Conservation (phyloP, 64 coral and sea anemone species). For the Catalaphyllia jardinei region DNA sequence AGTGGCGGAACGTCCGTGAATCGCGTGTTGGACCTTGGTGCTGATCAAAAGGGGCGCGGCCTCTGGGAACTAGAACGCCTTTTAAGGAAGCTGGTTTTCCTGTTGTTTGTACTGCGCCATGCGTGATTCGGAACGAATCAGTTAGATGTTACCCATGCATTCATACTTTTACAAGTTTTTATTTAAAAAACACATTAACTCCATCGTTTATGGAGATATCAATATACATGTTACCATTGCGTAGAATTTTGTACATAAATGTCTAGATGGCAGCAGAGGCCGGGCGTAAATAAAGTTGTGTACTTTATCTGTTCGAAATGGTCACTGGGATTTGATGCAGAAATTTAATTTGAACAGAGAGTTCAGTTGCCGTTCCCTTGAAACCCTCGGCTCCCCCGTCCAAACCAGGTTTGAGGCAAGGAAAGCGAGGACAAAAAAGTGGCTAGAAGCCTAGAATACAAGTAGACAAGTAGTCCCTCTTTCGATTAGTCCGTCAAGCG, state of each 20-base stretch:
- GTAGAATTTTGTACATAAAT: slow-evolving; percentile 14
- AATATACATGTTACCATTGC: background rate
- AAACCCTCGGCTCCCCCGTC: no score
- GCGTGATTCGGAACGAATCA: background rate
- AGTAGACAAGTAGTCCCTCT: no score
- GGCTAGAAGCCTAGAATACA: no score
- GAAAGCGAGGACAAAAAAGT: no score
- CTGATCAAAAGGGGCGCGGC: no score
- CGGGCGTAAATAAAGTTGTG: background rate
- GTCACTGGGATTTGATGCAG: background rate
- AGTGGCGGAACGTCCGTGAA: no score
- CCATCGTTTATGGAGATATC: background rate
- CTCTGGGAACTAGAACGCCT: no score
- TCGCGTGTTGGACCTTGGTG: no score
- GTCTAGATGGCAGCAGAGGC: background rate
- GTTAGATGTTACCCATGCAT: background rate
- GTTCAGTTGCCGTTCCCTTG: no score
- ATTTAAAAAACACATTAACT: background rate
- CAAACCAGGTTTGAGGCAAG: no score
- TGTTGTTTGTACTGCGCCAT: background rate
- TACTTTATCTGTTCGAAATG: background rate
- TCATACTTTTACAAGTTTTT: slow-evolving; percentile 6
- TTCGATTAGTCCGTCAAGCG: no score
- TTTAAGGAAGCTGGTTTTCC: slow-evolving; percentile 45
- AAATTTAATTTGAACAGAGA: no score